Conservation (phyloP, 2,888 invertebrate species). For the Xylota sylvarum region DNA sequence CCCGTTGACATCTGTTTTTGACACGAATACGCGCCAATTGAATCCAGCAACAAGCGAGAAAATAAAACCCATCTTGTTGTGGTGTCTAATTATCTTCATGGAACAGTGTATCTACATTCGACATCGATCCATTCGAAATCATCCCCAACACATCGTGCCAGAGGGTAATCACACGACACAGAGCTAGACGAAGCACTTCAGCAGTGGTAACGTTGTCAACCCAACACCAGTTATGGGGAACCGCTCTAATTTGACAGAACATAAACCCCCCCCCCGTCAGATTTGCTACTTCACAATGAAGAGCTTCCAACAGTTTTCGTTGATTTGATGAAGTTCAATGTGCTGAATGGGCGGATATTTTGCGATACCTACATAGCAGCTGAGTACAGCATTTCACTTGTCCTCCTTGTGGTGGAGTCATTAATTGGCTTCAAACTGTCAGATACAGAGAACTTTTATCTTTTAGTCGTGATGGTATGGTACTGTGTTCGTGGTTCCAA, state of each 20-base stretch:
- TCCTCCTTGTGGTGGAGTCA: conserved; percentile 26
- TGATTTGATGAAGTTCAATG: conserved; percentile 62
- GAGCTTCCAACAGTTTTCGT: conserved; percentile 59
- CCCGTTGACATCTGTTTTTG: conserved; percentile 41
- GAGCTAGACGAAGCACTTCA: conserved; percentile 1
- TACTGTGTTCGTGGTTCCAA: conserved; percentile 25
- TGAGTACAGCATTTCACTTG: conserved; percentile 42
- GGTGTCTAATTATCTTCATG: conserved; percentile 49
- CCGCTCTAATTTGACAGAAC: conserved; percentile 51
- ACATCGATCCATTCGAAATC: conserved; percentile 4
- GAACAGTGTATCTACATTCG: background rate
- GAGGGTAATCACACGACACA: conserved; percentile 8
- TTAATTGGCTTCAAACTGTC: conserved; percentile 74
- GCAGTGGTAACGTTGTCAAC: conserved; percentile 14
- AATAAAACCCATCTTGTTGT: conserved; percentile 33
- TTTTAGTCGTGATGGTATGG: conserved; percentile 8
- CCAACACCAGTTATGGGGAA: conserved; percentile 9
- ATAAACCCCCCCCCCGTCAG: conserved; percentile 20
- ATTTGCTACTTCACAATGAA: conserved; percentile 61
- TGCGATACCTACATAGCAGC: background rate
- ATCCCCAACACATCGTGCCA: conserved; percentile 21
- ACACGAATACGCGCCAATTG: conserved; percentile 36
- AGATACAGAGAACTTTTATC: conserved; percentile 48
- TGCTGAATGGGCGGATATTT: conserved; percentile 48
- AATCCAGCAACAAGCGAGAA: conserved; percentile 10